Evolutionary conservation across 2,113 vertebrate genomes (phyloP).

Genomic region (Sminthopsis crassicaudata): DNA sequence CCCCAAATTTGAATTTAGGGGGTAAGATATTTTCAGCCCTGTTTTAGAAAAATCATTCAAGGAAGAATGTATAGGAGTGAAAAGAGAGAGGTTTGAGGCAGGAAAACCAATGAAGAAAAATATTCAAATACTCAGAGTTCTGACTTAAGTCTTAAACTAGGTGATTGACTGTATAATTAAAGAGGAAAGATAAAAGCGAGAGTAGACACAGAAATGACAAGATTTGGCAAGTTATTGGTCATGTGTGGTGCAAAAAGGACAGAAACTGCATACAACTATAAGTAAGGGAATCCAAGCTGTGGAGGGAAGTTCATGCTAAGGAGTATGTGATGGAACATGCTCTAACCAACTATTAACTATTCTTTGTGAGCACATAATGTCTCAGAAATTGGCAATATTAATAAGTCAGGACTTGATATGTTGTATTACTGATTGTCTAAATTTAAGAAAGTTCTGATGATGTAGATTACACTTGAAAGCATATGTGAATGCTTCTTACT

Average conservation of each 20-base stretch:
- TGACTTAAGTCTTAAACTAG: neutral
- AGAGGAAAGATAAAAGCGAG: neutral
- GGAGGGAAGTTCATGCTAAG: neutral
- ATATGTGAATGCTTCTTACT: neutral
- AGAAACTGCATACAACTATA: neutral
- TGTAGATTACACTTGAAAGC: neutral
- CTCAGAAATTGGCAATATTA: neutral
- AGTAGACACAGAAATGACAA: neutral
- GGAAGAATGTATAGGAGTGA: neutral
- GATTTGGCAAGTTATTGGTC: neutral
- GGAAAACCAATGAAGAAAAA: neutral
- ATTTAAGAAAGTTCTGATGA: neutral
- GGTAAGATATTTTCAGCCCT: neutral
- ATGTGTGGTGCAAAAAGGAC: neutral
- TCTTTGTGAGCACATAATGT: neutral
- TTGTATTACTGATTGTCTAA: neutral
- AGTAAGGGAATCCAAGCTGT: neutral
- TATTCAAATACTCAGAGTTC: neutral
- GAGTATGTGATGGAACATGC: neutral
- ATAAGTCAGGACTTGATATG: neutral
- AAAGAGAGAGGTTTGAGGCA: neutral
- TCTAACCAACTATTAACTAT: neutral
- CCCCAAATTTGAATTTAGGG: neutral
- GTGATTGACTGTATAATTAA: neutral
- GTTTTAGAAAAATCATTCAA: neutral